These are phyloP conservation scores for Penaeus japonicus DNA, from an alignment of 1,140 invertebrate species.

Conservation along the genomic window DNA sequence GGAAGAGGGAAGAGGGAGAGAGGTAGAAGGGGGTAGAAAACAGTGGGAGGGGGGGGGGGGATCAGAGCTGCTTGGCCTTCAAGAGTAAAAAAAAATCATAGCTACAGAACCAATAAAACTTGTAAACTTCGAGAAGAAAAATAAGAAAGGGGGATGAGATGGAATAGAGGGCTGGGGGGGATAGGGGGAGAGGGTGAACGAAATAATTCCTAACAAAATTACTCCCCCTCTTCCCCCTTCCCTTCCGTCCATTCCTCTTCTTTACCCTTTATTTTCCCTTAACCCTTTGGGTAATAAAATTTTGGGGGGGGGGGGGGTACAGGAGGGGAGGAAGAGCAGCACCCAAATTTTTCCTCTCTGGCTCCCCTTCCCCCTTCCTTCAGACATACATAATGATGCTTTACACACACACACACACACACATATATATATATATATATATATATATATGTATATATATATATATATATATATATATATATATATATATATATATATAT, in stretches of 20 bases:
- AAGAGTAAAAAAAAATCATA: not conserved
- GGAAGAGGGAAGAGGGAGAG: not conserved
- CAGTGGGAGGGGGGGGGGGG: not conserved
- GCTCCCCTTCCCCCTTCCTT: too few species aligned
- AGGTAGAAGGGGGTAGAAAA: not conserved
- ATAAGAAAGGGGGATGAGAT: not conserved
- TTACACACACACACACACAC: not conserved
- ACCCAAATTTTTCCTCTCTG: too few species aligned
- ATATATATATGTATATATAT: slow-evolving; percentile 26
- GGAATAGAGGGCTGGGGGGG: not conserved
- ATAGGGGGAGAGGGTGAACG: not conserved
- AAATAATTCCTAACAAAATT: not conserved
- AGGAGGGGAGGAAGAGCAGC: too few species aligned
- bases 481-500: not conserved
- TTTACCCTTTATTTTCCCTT: too few species aligned
- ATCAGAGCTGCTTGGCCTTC: not conserved
- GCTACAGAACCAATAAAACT: not conserved
- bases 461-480: not conserved
- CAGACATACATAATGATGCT: not conserved
- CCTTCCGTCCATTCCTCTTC: too few species aligned
- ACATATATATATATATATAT: not conserved
- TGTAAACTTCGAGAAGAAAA: too few species aligned
- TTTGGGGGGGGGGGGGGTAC: too few species aligned
- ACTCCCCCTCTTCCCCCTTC: too few species aligned
- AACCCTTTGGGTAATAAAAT: too few species aligned